Percentiles rank a stretch among this genome's conserved stretches.
These are phyloP conservation scores for Pterostichus madidus DNA, from an alignment of 2,888 invertebrate genomes.

Conservation along the genomic window DNA sequence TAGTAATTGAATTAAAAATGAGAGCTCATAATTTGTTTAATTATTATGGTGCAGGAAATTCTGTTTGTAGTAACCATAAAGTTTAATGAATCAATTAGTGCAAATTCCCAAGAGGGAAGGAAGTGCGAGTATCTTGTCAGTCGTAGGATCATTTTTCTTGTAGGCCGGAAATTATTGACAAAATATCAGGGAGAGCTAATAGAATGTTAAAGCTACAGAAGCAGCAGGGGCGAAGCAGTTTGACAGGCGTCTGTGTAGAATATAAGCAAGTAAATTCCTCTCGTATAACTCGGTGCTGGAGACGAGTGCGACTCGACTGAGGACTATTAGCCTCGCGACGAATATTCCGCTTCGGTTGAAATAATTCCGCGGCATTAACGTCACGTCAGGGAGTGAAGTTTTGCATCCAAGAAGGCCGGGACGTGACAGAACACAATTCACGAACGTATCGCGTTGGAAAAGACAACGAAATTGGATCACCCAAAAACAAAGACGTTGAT, in stretches of 20 bases:
- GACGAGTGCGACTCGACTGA: slow-evolving; percentile 1
- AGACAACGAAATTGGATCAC: slow-evolving; percentile 76
- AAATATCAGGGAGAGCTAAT: slow-evolving; percentile 32
- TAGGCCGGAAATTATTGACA: slow-evolving; percentile 41
- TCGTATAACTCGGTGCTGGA: neutral
- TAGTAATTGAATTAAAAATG: no score
- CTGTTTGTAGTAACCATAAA: slow-evolving; percentile 14
- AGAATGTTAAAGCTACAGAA: slow-evolving; percentile 19
- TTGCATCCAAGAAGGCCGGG: slow-evolving; percentile 54
- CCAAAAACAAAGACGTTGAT: slow-evolving; percentile 77
- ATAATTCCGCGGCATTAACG: slow-evolving; percentile 63
- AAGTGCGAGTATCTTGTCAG: neutral
- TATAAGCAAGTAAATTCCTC: neutral
- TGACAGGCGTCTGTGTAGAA: slow-evolving; percentile 11
- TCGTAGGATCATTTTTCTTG: slow-evolving; percentile 25
- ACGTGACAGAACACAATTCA: slow-evolving; percentile 64
- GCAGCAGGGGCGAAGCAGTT: neutral
- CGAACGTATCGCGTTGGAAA: slow-evolving; percentile 69
- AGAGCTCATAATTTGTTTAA: no score
- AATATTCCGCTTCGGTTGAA: slow-evolving; percentile 49
- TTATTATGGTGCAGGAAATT: no score
- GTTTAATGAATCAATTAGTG: slow-evolving; percentile 32
- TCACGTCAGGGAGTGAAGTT: slow-evolving; percentile 62
- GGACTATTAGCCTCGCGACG: slow-evolving; percentile 20
- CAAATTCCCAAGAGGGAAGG: neutral